Evolutionary conservation across 2,797 vertebrate genomes (phyloP).

Genomic region (Monodelphis domestica): DNA sequence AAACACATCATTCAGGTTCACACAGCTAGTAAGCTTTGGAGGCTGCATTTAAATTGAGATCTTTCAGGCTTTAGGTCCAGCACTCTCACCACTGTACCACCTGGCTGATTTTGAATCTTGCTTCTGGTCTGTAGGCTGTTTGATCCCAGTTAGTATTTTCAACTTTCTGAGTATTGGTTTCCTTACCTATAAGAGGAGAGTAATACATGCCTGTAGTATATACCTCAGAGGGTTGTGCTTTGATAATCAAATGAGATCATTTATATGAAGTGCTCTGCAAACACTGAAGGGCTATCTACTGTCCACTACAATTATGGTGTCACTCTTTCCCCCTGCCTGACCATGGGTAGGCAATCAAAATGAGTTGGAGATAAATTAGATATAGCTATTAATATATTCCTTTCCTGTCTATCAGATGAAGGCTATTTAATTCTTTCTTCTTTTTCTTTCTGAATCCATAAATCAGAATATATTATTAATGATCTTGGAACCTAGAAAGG

Average conservation of each 20-base stretch:
- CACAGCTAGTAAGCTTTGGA: neutral
- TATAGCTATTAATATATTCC: constrained; percentile 25
- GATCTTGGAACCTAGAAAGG: neutral
- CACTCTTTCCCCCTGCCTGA: constrained; percentile 9
- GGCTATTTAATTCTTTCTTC: neutral
- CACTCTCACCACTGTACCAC: neutral
- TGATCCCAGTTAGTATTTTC: constrained; percentile 14
- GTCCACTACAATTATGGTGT: constrained; percentile 38
- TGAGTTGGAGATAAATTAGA: constrained; percentile 14
- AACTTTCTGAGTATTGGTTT: constrained; percentile 46
- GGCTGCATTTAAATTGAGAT: neutral
- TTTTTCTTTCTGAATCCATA: neutral
- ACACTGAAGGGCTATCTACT: constrained; percentile 21
- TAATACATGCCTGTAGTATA: neutral
- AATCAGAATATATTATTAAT: neutral
- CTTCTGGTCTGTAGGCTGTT: neutral
- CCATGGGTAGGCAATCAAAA: constrained; percentile 39
- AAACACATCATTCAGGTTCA: neutral
- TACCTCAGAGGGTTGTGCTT: neutral
- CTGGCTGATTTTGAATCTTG: neutral
- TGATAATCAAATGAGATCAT: neutral
- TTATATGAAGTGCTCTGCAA: neutral
- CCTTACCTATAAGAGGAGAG: constrained; percentile 58
- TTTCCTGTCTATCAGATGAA: constrained; percentile 20
- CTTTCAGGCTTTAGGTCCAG: neutral